Evolutionary conservation across 2,113 vertebrate genomes (phyloP).

Genomic region (Prolemur simus): DNA sequence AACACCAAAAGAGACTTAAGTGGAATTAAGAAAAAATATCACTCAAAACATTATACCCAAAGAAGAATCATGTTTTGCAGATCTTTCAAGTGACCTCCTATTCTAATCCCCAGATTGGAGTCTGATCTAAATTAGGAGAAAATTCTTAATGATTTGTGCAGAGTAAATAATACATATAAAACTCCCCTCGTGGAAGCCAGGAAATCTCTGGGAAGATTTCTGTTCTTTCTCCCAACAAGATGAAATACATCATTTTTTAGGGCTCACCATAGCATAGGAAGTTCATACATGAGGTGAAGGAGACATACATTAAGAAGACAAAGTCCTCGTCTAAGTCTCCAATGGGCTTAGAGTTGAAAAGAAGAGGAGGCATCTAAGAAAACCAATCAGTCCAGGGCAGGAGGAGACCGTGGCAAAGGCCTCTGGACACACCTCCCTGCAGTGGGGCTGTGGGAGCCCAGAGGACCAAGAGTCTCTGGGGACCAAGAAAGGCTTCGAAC

Average conservation of each 20-base stretch:
- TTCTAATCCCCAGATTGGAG: not conserved
- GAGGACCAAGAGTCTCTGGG: not conserved
- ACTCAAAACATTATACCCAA: not conserved
- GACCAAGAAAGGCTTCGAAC: not conserved
- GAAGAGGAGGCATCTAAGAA: not conserved
- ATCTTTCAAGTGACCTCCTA: not conserved
- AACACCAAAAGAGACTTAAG: not conserved
- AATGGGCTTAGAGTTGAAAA: accelerated
- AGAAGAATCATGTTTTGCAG: not conserved
- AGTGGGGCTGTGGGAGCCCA: accelerated
- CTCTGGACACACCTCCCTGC: accelerated
- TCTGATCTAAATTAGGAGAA: not conserved
- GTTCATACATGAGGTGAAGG: not conserved
- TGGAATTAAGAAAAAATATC: not conserved
- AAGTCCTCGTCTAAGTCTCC: no score
- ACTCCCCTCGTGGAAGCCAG: accelerated
- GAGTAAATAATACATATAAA: not conserved
- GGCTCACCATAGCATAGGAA: not conserved
- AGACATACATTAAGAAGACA: not conserved
- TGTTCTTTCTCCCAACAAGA: not conserved
- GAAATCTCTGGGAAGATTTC: not conserved
- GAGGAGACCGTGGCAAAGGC: accelerated
- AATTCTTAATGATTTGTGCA: not conserved
- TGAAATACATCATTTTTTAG: not conserved
- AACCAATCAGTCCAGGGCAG: accelerated